phyloP scores from a whole-genome alignment of 2,797 vertebrate species.

The Melanogrammus aeglefinus region DNA sequence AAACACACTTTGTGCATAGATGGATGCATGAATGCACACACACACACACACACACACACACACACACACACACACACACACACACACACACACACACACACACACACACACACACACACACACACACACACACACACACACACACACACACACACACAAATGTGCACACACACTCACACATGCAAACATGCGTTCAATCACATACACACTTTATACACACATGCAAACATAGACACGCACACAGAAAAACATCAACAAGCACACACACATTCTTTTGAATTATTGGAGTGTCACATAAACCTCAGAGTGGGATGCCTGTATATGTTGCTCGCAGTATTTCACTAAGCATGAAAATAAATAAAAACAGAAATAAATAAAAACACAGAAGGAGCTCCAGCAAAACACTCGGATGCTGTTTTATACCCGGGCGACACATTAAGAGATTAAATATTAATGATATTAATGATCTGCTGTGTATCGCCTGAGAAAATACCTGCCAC shows the following conservation, averaged over 20 bases:
- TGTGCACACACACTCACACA: constrained; percentile 8
- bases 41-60: constrained; percentile 20
- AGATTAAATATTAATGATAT: constrained; percentile 71
- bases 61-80: constrained; percentile 5
- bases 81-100: constrained; percentile 10
- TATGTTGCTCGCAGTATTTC: constrained; percentile 35
- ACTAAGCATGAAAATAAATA: constrained; percentile 59
- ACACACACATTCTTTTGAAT: not conserved
- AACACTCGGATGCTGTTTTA: constrained; percentile 62
- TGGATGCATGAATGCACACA: constrained; percentile 22
- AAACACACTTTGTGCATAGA: constrained; percentile 4
- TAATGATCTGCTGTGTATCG: constrained; percentile 78
- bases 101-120: constrained; percentile 8
- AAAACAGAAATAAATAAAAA: constrained; percentile 1
- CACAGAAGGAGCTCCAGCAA: no score
- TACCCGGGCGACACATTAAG: constrained; percentile 74
- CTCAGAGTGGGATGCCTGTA: constrained; percentile 31
- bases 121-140: constrained; percentile 9
- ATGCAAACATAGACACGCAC: constrained; percentile 21
- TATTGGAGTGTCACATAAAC: constrained; percentile 3
- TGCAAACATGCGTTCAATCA: constrained; percentile 9
- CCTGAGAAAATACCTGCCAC: constrained; percentile 77
- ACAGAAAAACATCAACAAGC: constrained; percentile 14
- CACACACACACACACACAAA: not conserved
- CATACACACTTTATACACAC: constrained; percentile 2